Evolutionary conservation across 2,888 invertebrate species (phyloP).

Genomic region (Hedya salicella): DNA sequence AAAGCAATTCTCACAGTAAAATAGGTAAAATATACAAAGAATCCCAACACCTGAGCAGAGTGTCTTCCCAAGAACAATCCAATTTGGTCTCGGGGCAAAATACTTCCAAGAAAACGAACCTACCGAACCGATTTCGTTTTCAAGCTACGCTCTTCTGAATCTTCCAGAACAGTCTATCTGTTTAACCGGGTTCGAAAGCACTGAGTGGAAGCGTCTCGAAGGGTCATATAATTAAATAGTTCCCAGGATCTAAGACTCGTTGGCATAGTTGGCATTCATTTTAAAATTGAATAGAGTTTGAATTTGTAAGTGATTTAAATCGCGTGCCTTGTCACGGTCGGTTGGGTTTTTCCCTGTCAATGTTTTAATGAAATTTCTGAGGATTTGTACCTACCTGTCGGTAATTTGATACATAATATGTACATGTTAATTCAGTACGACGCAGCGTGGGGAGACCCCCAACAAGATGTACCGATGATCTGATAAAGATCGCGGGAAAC

Average conservation of each 20-base stretch:
- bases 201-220: constrained; percentile 31
- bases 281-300: constrained; percentile 32
- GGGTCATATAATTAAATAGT: constrained; percentile 39
- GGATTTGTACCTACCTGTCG: too few relatives aligned
- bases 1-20: constrained; percentile 32
- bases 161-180: constrained; percentile 1
- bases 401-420: too few relatives aligned
- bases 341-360: background rate
- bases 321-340: background rate
- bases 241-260: constrained; percentile 25
- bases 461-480: too few relatives aligned
- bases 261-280: constrained; percentile 20
- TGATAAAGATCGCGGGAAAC: too few relatives aligned
- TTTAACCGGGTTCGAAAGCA: constrained; percentile 28
- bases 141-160: background rate
- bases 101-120: background rate
- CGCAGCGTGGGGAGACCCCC: too few relatives aligned
- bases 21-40: constrained; percentile 39
- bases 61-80: constrained; percentile 36
- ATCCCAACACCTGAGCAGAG: constrained; percentile 29
- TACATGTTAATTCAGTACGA: too few relatives aligned
- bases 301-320: constrained; percentile 20
- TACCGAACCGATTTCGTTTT: background rate
- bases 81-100: constrained; percentile 36
- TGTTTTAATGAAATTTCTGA: background rate